Evolutionary conservation across 2,797 vertebrate species (phyloP), one percentile per base, ranked within the genome.

Genomic region (Xyrichtys novacula): DNA sequence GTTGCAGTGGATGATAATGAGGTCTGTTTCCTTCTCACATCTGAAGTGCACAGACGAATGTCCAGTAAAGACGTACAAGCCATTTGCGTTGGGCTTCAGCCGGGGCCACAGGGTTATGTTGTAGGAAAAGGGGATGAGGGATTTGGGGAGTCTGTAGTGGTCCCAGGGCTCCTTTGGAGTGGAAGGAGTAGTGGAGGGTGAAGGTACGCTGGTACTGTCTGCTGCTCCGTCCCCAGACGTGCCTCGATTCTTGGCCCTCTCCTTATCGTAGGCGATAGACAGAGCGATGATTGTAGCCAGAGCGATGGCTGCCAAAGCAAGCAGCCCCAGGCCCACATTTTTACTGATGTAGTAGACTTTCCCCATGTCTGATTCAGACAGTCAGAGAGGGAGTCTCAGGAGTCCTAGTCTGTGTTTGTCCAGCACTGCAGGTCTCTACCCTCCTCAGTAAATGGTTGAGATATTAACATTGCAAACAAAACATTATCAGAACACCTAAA

Each of bases 321-420:
- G 82, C 58, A 89, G 77, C 20, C 86, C 89, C 0, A 96, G 67
- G 65, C 90, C 95, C 29, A 96, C 69, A 0, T 89, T 71, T 89
- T 93, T 97, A 87, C 95, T 96, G 74, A 98, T 84, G 66, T 92
- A 95, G 93, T 96, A 97, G 49, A 96, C 96, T 19, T 95, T 96
- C 0, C 90, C 96, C 97, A 98, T 99, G 91, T 80, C 72, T 0
- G 42, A 14, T 38, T 49, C 17, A 58, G 25, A 28, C 65, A 47
- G n/a, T 49, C 26, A 48, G 44, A 34, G 28, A 63, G 40, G 56
- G 55, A 32, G 11, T 74, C 53, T 59, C 47, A 1, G 59, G 4
- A 22, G 1, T 61, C 5, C 82, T 58, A 75, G 68, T 70, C 52
- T 57, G 68, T 55, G n/a, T 59, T 78, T 47, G 40, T 66, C 39